These are phyloP conservation scores for Doris montereyensis DNA, from an alignment of 2,888 invertebrate species.

Conservation along the genomic window DNA sequence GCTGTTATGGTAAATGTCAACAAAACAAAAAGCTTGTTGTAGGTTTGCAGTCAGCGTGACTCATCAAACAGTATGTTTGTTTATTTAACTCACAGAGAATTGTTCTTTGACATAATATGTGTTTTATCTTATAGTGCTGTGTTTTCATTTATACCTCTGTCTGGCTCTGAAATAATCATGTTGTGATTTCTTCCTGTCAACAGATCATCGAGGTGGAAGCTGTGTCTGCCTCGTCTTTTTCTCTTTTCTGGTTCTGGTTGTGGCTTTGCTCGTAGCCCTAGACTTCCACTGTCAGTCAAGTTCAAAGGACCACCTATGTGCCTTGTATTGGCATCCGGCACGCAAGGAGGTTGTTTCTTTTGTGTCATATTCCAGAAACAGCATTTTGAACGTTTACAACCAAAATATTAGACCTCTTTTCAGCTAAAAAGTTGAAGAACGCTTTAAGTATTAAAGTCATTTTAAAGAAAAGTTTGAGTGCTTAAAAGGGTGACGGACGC, in stretches of 20 bases:
- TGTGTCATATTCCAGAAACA: not conserved
- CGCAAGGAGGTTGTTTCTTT: not conserved
- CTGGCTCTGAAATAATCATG: too few relatives aligned
- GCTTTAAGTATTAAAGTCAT: too few relatives aligned
- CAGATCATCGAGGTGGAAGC: constrained; percentile 30
- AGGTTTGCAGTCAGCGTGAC: too few relatives aligned
- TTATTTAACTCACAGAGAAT: too few relatives aligned
- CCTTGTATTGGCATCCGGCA: constrained; percentile 33
- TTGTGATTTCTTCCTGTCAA: not conserved
- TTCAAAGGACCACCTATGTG: constrained; percentile 34
- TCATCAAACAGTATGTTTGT: too few relatives aligned
- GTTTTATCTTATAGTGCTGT: not conserved
- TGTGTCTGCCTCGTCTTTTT: constrained; percentile 38
- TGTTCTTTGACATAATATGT: not conserved
- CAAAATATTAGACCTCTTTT: not conserved
- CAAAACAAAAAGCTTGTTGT: too few relatives aligned
- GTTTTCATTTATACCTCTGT: too few relatives aligned
- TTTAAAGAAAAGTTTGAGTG: too few relatives aligned
- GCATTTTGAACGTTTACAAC: not conserved
- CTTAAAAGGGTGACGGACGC: too few relatives aligned
- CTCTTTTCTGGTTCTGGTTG: constrained; percentile 33
- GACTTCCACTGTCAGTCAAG: constrained; percentile 41
- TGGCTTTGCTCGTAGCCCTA: constrained; percentile 40
- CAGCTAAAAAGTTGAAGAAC: not conserved
- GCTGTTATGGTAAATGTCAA: too few relatives aligned